Evolutionary conservation across 2,797 vertebrate species (phyloP).

Genomic region (Pseudomugil gertrudae): DNA sequence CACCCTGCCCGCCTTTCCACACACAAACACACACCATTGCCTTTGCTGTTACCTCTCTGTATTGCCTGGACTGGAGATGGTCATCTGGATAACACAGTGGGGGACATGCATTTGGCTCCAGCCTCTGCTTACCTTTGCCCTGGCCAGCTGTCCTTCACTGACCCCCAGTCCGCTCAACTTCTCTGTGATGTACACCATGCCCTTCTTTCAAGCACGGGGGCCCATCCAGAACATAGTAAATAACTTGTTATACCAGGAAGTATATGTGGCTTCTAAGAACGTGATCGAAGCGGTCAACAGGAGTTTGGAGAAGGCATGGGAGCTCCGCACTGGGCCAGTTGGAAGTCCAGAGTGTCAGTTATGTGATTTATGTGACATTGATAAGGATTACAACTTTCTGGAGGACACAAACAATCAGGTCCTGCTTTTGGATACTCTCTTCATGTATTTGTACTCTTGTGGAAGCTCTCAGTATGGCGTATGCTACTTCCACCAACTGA

Average conservation of each 20-base stretch:
- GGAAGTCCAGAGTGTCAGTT: slow-evolving; percentile 83
- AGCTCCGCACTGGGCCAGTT: slow-evolving; percentile 84
- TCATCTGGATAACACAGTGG: slow-evolving; percentile 71
- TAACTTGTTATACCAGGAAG: slow-evolving; percentile 72
- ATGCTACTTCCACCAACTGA: slow-evolving; percentile 88
- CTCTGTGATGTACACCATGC: slow-evolving; percentile 84
- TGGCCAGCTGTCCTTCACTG: slow-evolving; percentile 78
- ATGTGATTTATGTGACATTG: slow-evolving; percentile 84
- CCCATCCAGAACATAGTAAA: slow-evolving; percentile 88
- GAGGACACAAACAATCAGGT: slow-evolving; percentile 85
- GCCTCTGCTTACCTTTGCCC: slow-evolving; percentile 72
- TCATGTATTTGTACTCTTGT: slow-evolving; percentile 90
- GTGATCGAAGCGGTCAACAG: slow-evolving; percentile 84
- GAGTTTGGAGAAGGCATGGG: slow-evolving; percentile 77
- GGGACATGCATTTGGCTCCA: slow-evolving; percentile 80
- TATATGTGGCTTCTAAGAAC: slow-evolving; percentile 89
- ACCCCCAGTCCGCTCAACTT: slow-evolving; percentile 83
- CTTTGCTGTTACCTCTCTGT: slow-evolving; percentile 37
- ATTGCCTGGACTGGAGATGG: slow-evolving; percentile 75
- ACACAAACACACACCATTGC: slow-evolving; percentile 13
- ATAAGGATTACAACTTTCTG: slow-evolving; percentile 75
- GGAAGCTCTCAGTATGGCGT: slow-evolving; percentile 88
- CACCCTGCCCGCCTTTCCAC: too few species aligned
- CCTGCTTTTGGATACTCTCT: slow-evolving; percentile 86
- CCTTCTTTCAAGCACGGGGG: slow-evolving; percentile 79